Evolutionary conservation across 2,888 invertebrate genomes (phyloP).

Genomic region (Globia sparganii): DNA sequence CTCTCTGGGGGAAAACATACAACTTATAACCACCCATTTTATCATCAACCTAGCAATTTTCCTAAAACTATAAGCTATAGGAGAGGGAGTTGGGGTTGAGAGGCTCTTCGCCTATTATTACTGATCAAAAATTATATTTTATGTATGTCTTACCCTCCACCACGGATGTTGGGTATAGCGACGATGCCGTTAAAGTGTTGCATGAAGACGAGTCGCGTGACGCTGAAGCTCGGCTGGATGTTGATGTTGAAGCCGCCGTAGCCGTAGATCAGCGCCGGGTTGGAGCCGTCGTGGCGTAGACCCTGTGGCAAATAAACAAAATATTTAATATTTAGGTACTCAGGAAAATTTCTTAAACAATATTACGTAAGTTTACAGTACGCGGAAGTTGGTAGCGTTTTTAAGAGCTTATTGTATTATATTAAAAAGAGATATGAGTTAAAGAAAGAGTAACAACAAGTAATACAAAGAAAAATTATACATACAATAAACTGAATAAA

Average conservation of each 20-base stretch:
- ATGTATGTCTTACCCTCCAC: conserved; percentile 94
- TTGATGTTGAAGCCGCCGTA: conserved; percentile 99
- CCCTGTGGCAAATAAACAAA: conserved; percentile 82
- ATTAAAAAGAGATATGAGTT: too few species aligned
- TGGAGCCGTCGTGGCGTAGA: conserved; percentile 92
- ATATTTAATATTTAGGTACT: background rate
- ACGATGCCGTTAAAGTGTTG: conserved; percentile 96
- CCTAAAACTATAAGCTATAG: too few species aligned
- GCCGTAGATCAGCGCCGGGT: conserved; percentile 97
- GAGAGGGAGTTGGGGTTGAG: too few species aligned
- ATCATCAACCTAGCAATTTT: background rate
- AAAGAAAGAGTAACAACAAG: too few species aligned
- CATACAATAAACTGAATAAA: too few species aligned
- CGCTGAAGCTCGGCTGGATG: conserved; percentile 96
- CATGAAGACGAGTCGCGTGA: conserved; percentile 96
- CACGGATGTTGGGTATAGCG: conserved; percentile 98
- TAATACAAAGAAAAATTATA: too few species aligned
- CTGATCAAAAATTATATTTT: background rate
- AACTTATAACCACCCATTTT: background rate
- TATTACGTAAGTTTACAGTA: too few species aligned
- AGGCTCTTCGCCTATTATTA: too few species aligned
- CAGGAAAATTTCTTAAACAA: background rate
- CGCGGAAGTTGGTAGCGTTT: too few species aligned
- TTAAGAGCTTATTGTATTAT: too few species aligned
- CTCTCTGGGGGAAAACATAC: conserved; percentile 92